Conservation (phyloP, 2,113 vertebrate genomes). For the Oreochromis spilurus region DNA sequence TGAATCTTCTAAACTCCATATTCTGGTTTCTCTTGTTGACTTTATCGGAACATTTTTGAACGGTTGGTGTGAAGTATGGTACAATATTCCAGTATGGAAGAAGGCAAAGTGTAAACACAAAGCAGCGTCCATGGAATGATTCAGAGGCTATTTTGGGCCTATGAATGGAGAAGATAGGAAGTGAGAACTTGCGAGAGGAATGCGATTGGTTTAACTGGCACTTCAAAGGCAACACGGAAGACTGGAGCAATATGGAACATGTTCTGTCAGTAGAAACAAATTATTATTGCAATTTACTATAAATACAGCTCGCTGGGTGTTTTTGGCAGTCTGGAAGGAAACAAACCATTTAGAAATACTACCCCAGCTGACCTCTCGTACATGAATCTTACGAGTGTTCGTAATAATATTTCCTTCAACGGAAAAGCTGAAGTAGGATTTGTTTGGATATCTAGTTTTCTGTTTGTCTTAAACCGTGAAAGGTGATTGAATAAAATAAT, state of each 20-base stretch:
- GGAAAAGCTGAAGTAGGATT: not conserved
- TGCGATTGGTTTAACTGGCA: slow-evolving; percentile 35
- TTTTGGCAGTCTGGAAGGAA: slow-evolving; percentile 41
- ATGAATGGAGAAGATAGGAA: slow-evolving; percentile 54
- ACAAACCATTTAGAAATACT: slow-evolving; percentile 36
- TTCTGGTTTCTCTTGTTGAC: slow-evolving; percentile 54
- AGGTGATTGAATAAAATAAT: not conserved
- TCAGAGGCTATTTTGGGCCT: slow-evolving; percentile 62
- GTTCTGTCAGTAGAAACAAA: slow-evolving; percentile 44
- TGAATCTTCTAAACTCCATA: not conserved
- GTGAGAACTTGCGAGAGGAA: slow-evolving; percentile 38
- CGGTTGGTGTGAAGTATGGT: slow-evolving; percentile 53
- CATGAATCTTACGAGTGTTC: not conserved
- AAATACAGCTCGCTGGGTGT: slow-evolving; percentile 27
- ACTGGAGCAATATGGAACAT: slow-evolving; percentile 38
- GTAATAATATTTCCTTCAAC: slow-evolving; percentile 5
- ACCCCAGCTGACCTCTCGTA: slow-evolving; percentile 23
- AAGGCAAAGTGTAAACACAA: slow-evolving; percentile 53
- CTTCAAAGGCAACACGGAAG: slow-evolving; percentile 36
- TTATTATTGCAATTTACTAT: slow-evolving; percentile 55
- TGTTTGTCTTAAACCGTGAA: not conserved
- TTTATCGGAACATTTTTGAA: slow-evolving; percentile 67
- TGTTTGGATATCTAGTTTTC: not conserved
- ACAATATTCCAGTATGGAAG: slow-evolving; percentile 67
- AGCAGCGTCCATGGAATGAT: slow-evolving; percentile 45